Evolutionary conservation across 35 echinoderm and acorn worm genomes (phyloP).

Genomic region (Holothuria glaberrima): DNA sequence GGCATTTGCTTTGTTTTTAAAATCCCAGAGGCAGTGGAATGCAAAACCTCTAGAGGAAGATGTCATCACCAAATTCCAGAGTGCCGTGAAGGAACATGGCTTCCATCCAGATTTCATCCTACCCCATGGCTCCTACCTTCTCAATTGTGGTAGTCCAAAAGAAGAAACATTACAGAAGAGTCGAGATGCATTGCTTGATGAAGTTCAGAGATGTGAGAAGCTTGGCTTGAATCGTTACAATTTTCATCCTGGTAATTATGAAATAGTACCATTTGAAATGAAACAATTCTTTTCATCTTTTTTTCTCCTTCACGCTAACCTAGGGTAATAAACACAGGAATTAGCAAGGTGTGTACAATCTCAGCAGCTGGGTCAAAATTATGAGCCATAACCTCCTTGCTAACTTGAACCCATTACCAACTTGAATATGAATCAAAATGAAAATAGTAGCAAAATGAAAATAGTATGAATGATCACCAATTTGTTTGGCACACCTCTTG

Average conservation of each 20-base stretch:
- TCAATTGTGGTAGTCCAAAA: slow-evolving; percentile 92
- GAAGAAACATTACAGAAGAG: slow-evolving; percentile 79
- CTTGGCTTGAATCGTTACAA: slow-evolving; percentile 85
- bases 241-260: slow-evolving; percentile 87
- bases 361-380: no score
- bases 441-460: no score
- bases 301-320: no score
- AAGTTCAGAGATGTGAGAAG: slow-evolving; percentile 80
- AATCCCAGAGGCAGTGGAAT: slow-evolving; percentile 90
- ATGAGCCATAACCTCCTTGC: no score
- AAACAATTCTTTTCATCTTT: no score
- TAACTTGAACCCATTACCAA: no score
- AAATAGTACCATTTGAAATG: no score
- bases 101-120: slow-evolving; percentile 79
- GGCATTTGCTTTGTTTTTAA: slow-evolving; percentile 86
- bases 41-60: slow-evolving; percentile 86
- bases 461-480: no score
- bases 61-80: slow-evolving; percentile 66
- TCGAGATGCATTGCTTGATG: slow-evolving; percentile 64
- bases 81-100: slow-evolving; percentile 48
- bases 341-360: no score
- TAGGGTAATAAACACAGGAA: no score
- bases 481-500: no score
- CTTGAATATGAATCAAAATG: no score
- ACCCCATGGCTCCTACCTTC: slow-evolving; percentile 86